These are phyloP conservation scores for Drosophila persimilis DNA, from an alignment of 1,140 invertebrate species.

Conservation along the genomic window DNA sequence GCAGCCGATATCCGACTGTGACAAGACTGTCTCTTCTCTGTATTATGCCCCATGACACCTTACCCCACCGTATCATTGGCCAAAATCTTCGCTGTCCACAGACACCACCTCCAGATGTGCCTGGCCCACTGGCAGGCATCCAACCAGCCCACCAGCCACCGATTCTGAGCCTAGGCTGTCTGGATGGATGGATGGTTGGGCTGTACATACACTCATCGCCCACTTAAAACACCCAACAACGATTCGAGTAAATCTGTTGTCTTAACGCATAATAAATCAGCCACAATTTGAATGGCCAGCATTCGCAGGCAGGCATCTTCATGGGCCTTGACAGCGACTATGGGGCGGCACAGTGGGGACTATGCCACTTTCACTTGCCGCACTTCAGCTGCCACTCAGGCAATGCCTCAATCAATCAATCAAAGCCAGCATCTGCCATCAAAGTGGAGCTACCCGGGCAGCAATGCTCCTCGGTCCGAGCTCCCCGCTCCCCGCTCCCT, in stretches of 20 bases:
- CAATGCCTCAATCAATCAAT: conserved; percentile 78
- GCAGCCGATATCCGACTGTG: too few species aligned
- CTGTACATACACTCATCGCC: conserved; percentile 29
- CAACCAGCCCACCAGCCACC: too few species aligned
- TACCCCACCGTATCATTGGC: too few species aligned
- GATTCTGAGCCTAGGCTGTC: too few species aligned
- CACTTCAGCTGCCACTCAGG: conserved; percentile 72
- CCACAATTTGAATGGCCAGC: conserved; percentile 69
- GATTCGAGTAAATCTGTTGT: conserved; percentile 68
- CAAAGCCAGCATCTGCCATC: conserved; percentile 55
- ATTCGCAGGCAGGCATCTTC: neutral
- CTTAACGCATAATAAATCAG: conserved; percentile 80
- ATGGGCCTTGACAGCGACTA: conserved; percentile 27
- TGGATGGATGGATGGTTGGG: conserved; percentile 7
- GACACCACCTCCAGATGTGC: too few species aligned
- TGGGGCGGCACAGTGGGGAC: neutral
- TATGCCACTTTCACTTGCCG: conserved; percentile 9
- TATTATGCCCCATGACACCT: too few species aligned
- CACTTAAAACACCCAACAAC: conserved; percentile 36
- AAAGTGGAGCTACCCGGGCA: too few species aligned
- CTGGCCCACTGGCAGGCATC: too few species aligned
- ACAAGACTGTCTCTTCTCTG: too few species aligned
- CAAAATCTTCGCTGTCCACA: too few species aligned
- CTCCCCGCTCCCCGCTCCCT: too few species aligned
- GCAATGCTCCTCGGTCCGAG: too few species aligned